Evolutionary conservation across 2,888 invertebrate species (phyloP), one percentile per base, ranked within the genome.

Genomic region (Idaea straminata): DNA sequence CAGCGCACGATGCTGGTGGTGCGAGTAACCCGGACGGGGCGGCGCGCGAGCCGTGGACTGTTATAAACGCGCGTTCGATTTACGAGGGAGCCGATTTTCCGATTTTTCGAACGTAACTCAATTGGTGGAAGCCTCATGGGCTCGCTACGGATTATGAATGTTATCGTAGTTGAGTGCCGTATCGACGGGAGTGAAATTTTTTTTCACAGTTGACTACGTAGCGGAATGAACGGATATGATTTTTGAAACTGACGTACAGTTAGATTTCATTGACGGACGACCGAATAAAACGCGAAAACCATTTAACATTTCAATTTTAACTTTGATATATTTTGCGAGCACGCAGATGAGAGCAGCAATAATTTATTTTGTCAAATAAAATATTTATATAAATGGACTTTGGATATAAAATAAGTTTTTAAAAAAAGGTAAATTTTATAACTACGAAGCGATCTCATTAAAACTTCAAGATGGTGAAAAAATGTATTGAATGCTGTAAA

Each of bases 121-220:
- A 85, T 85, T 81, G 80, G 74, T 80, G 78, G 72, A 78, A 81
- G 74, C 76, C 81, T 83, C 83, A 80, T 77, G 79, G 84, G 83
- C 72, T 74, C 73, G 75, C 75, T 76, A 77, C 77, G 82, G 83
- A 86, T 85, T 87, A 84, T 86, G 80, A 85, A 85, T 84, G 83
- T 82, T 85, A 83, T 85, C 83, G 79, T 78, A 76, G 71, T 70
- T 69, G 74, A 75, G 73, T 78, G 75, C 78, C 79, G 74, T 78
- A 75, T 74, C 76, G 75, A 69, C 68, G 76, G 74, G 69, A 72
- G 73, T 74, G 77, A 76, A 78, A 69, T 66, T 71, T 70, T 79
- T 77, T 75, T 72, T 70, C 63, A 66, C 65, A 66, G 62, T 65
- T 66, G 67, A 70, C 64, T 72, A 67, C 66, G 61, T 68, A 59